Evolutionary conservation across 2,888 invertebrate species (phyloP), one percentile per base, ranked within the genome.

Genomic region (Odontocerum albicorne): DNA sequence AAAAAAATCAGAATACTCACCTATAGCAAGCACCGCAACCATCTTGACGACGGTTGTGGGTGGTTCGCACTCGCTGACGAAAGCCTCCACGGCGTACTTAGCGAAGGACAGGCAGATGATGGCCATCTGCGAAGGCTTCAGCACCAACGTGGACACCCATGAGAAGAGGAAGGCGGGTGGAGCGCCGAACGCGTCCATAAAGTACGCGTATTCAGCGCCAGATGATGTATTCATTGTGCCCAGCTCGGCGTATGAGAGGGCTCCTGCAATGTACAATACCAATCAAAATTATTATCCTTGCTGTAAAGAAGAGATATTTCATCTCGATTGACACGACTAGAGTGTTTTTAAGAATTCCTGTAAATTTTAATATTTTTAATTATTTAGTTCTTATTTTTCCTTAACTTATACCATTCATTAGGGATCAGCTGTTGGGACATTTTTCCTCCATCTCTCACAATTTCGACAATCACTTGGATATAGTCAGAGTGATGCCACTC

Each of bases 171-270:
- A 95, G 64, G 93, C 94, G 62, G 93, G 92, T 59, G 91, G 85
- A 65, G 92, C 88, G 63, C 95, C 95, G 72, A 93, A 94, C 55
- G 94, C 94, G 73, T 93, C 93, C 90, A 93, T 91, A 75, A 94
- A 93, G 75, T 96, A 95, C 64, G 93, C 93, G 81, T 95, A 95
- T 74, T 96, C 95, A 62, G 93, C 95, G 63, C 95, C 95, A 62
- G 93, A 93, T 66, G 92, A 92, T 66, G 94, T 92, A 74, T 95
- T 94, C 90, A 95, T 92, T 63, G 95, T 95, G 68, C 95, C 95
- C 71, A 96, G 76, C 79, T 96, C 95, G 66, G 94, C 94, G 73
- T 95, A 96, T 64, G 93, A 87, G 68, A 96, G 82, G 68, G 95
- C 94, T 72, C 95, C 95, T 92, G 67, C 55, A 38, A 16, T 16